Percentiles rank a stretch among this genome's conserved stretches.
Conservation (phyloP, 2,113 vertebrate species). For the Otocyon megalotis region DNA sequence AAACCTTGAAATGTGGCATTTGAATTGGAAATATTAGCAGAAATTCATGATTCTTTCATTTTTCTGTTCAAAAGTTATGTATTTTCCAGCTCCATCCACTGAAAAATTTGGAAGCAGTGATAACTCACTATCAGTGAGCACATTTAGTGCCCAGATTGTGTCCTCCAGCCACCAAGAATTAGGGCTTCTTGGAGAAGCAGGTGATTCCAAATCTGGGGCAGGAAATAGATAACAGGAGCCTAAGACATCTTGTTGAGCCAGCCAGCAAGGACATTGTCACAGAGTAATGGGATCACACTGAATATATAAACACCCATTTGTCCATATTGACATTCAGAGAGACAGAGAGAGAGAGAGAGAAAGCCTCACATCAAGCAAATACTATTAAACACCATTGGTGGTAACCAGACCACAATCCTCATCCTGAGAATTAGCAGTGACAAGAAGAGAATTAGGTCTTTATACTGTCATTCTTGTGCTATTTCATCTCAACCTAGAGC, state of each 20-base stretch:
- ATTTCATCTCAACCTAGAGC: conserved; percentile 50
- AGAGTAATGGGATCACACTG: neutral
- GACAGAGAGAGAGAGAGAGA: neutral
- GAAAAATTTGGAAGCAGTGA: neutral
- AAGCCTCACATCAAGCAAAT: neutral
- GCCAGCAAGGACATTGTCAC: neutral
- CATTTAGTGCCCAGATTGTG: neutral
- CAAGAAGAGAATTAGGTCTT: conserved; percentile 21
- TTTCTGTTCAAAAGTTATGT: conserved; percentile 20
- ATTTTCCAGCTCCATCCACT: neutral
- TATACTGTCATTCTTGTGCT: neutral
- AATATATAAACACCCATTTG: neutral
- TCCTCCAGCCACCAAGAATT: neutral
- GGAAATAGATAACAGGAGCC: neutral
- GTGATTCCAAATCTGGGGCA: neutral
- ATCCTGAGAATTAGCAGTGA: conserved; percentile 8
- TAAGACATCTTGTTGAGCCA: neutral
- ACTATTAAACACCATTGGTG: neutral
- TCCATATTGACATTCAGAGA: neutral
- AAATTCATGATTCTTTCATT: neutral
- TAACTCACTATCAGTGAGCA: neutral
- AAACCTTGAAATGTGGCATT: conserved; percentile 16
- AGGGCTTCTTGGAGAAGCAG: neutral
- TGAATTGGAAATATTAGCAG: neutral
- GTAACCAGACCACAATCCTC: conserved; percentile 11